phyloP scores from a whole-genome alignment of 2,113 vertebrate genomes.

The Paramormyrops kingsleyae region DNA sequence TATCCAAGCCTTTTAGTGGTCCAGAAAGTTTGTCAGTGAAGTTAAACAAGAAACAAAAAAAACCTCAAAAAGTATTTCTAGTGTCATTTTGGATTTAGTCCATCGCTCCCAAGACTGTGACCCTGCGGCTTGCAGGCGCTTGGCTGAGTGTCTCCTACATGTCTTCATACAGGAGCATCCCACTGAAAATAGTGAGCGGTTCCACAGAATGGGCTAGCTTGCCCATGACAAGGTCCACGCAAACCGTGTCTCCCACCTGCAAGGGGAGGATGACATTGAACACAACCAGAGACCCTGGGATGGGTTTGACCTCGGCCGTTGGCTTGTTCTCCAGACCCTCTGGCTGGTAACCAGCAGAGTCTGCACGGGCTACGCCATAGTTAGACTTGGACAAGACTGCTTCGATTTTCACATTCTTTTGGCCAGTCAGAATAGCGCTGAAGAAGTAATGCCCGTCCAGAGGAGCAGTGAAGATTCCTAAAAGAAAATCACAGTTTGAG shows the following conservation, averaged over 20 bases:
- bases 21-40: constrained; percentile 18
- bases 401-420: constrained; percentile 81
- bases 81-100: background rate
- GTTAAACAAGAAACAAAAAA: constrained; percentile 2
- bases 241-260: constrained; percentile 73
- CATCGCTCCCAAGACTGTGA: background rate
- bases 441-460: constrained; percentile 80
- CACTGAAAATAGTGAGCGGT: constrained; percentile 85
- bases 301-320: constrained; percentile 66
- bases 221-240: constrained; percentile 86
- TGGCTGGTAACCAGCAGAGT: constrained; percentile 83
- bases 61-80: background rate
- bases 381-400: constrained; percentile 87
- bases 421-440: constrained; percentile 79
- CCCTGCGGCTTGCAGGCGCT: background rate
- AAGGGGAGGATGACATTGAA: constrained; percentile 85
- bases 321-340: constrained; percentile 91
- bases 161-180: constrained; percentile 73
- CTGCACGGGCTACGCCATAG: constrained; percentile 78
- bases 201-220: constrained; percentile 81
- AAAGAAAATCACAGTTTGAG: background rate
- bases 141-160: constrained; percentile 29
- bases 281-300: constrained; percentile 72
- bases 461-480: constrained; percentile 82
- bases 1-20: constrained; percentile 32